Evolutionary conservation across 2,888 invertebrate species (phyloP).

Genomic region (Silvanus unidentatus): DNA sequence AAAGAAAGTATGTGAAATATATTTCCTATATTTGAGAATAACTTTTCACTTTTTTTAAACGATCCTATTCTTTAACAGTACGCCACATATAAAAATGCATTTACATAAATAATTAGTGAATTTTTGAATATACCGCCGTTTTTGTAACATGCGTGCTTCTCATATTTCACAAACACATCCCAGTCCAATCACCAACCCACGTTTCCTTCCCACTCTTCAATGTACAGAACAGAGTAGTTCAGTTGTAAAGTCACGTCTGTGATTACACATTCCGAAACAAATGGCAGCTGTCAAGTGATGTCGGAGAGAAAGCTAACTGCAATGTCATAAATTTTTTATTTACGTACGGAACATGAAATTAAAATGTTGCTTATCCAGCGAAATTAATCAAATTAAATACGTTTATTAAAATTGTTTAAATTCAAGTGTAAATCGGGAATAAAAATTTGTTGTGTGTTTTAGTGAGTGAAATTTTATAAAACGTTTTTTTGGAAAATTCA

Average conservation of each 20-base stretch:
- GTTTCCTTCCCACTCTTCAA: not conserved
- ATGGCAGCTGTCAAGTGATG: constrained; percentile 30
- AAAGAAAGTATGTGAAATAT: constrained; percentile 36
- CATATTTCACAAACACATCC: not conserved
- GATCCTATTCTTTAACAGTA: not conserved
- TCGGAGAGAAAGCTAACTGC: constrained; percentile 36
- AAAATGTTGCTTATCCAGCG: constrained; percentile 13
- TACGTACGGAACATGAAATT: constrained; percentile 32
- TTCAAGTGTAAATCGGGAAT: no score
- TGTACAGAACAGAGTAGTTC: not conserved
- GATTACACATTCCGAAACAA: constrained; percentile 13
- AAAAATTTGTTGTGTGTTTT: no score
- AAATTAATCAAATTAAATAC: not conserved
- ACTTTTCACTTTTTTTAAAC: constrained; percentile 31
- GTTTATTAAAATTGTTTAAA: no score
- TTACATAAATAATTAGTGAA: no score
- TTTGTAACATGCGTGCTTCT: not conserved
- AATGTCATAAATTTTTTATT: constrained; percentile 36
- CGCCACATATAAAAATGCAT: no score
- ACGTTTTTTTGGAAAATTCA: not conserved
- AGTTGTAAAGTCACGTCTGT: constrained; percentile 18
- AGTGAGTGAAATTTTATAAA: no score
- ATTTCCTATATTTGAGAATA: constrained; percentile 21
- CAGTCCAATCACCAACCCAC: no score
- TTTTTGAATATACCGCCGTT: no score